Conservation (phyloP, 2,888 invertebrate genomes). For the Enchytraeus crypticus region DNA sequence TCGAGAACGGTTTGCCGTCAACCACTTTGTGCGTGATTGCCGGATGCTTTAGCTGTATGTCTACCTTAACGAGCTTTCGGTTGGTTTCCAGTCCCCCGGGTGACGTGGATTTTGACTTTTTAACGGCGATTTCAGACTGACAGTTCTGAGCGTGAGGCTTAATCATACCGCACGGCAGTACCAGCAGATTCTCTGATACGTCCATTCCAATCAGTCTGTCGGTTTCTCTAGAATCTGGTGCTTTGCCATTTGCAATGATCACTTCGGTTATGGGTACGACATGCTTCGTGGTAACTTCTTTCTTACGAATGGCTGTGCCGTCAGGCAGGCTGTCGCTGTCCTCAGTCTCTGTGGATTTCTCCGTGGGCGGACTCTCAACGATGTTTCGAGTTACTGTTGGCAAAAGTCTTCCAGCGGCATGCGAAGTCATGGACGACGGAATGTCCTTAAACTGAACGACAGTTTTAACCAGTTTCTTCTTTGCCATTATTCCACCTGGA, state of each 20-base stretch:
- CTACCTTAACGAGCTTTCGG: slow-evolving; percentile 1
- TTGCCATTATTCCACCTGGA: slow-evolving; percentile 4
- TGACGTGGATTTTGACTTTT: neutral
- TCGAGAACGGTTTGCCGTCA: neutral
- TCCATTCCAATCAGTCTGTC: neutral
- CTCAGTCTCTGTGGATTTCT: slow-evolving; percentile 2
- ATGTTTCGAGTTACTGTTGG: neutral
- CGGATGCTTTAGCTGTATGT: slow-evolving; percentile 1
- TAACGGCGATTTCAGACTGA: slow-evolving; percentile 5
- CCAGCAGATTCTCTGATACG: slow-evolving; percentile 9
- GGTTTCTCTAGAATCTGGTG: slow-evolving; percentile 4
- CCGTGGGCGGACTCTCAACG: neutral
- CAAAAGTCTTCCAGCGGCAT: too few relatives aligned
- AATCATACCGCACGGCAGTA: slow-evolving; percentile 10
- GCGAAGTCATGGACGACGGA: neutral
- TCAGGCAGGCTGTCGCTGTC: slow-evolving; percentile 1
- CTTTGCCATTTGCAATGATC: slow-evolving; percentile 1
- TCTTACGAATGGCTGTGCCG: slow-evolving; percentile 5
- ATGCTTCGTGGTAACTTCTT: slow-evolving; percentile 4
- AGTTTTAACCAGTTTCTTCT: slow-evolving; percentile 2
- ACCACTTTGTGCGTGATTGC: neutral
- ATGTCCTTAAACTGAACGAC: neutral
- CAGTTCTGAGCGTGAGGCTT: slow-evolving; percentile 14
- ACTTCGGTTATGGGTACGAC: slow-evolving; percentile 9
- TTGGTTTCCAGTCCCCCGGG: slow-evolving; percentile 2